phyloP scores from a whole-genome alignment of 2,797 vertebrate genomes.

The Clarias pachynema region DNA sequence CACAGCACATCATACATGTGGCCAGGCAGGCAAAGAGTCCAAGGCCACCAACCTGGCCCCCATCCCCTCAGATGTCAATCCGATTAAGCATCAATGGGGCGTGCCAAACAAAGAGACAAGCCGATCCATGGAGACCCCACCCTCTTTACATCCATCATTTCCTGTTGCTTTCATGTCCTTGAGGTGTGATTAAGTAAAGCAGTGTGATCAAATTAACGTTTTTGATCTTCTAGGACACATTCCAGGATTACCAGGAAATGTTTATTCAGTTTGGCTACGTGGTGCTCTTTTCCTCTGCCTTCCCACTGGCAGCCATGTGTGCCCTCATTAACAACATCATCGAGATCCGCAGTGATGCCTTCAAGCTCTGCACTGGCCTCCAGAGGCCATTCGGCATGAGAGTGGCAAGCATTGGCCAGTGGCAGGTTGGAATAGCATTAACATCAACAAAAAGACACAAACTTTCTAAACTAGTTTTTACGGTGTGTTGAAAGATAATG shows the following conservation, averaged over 20 bases:
- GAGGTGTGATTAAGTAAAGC: not conserved
- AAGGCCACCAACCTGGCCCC: no score
- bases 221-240: conserved; percentile 82
- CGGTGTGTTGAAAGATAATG: conserved; percentile 13
- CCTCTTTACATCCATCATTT: not conserved
- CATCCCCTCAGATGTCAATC: no score
- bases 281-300: conserved; percentile 95
- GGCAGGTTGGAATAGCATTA: conserved; percentile 82
- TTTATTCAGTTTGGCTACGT: conserved; percentile 98
- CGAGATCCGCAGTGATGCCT: conserved; percentile 96
- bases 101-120: no score
- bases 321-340: conserved; percentile 97
- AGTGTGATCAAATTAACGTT: not conserved
- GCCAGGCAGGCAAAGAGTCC: no score
- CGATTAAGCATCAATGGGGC: no score
- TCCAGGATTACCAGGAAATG: conserved; percentile 98
- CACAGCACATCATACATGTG: no score
- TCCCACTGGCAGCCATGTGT: conserved; percentile 92
- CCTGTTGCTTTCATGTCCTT: not conserved
- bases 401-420: conserved; percentile 93
- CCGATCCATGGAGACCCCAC: no score
- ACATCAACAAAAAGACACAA: not conserved
- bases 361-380: conserved; percentile 94
- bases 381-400: conserved; percentile 91
- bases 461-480: not conserved